These are phyloP conservation scores for Pitangus sulphuratus DNA, from an alignment of 2,797 vertebrate genomes.

Conservation along the genomic window DNA sequence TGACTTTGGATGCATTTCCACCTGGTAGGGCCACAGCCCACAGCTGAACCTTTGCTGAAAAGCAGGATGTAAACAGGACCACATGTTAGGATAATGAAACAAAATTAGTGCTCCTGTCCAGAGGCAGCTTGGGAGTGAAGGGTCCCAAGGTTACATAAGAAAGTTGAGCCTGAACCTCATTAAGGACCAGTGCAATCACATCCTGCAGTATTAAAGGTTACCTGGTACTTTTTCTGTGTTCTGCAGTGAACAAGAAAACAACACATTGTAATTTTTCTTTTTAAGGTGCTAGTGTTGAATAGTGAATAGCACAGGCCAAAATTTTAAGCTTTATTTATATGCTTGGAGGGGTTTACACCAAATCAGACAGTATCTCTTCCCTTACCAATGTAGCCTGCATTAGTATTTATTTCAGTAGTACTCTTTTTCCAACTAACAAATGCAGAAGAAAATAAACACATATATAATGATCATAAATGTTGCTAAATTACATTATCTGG, in stretches of 20 bases:
- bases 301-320: background rate
- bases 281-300: background rate
- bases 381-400: background rate
- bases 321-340: background rate
- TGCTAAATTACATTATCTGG: background rate
- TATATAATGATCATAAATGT: background rate
- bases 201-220: background rate
- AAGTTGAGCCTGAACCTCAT: background rate
- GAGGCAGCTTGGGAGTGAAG: background rate
- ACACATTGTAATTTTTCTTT: background rate
- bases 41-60: background rate
- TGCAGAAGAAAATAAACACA: background rate
- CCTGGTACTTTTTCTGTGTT: background rate
- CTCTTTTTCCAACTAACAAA: background rate
- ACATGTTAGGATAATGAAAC: background rate
- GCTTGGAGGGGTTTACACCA: background rate
- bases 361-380: background rate
- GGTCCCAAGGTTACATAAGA: background rate
- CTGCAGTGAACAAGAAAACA: background rate
- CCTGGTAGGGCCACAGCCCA: background rate
- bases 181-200: background rate
- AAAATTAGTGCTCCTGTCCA: background rate
- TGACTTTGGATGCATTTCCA: background rate
- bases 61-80: background rate
- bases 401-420: background rate